These are phyloP conservation scores for Kryptolebias ocellatus DNA, from an alignment of 2,797 vertebrate genomes.

Conservation along the genomic window DNA sequence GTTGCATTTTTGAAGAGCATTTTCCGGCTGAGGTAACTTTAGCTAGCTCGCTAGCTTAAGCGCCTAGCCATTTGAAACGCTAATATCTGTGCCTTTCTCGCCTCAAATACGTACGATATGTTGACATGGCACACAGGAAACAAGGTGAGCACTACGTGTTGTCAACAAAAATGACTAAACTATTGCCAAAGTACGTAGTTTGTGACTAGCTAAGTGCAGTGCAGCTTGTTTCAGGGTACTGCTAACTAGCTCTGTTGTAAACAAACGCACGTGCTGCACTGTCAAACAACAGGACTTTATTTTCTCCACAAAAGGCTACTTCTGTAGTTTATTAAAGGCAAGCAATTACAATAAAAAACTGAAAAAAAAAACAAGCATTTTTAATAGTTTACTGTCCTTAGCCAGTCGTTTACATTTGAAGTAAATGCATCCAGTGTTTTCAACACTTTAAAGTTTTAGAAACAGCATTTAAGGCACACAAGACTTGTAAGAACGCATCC, in stretches of 20 bases:
- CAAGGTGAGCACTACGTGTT: constrained; percentile 67
- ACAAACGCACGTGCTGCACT: constrained; percentile 66
- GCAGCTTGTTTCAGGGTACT: constrained; percentile 14
- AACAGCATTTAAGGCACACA: not conserved
- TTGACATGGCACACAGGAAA: constrained; percentile 73
- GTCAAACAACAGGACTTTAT: not conserved
- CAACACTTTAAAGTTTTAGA: no score
- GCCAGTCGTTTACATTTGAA: no score
- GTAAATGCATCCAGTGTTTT: no score
- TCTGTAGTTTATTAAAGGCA: no score
- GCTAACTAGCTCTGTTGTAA: constrained; percentile 45
- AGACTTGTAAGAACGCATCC: not conserved
- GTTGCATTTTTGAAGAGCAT: not conserved
- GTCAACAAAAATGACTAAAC: not conserved
- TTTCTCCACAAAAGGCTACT: no score
- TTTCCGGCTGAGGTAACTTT: not conserved
- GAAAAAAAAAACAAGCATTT: no score
- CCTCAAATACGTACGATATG: not conserved
- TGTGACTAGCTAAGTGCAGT: not conserved
- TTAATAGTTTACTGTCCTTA: no score
- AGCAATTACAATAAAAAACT: no score
- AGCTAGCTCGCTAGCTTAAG: constrained; percentile 24
- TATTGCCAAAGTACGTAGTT: not conserved
- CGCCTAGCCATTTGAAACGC: not conserved
- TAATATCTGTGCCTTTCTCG: not conserved